These are phyloP conservation scores for Drosophila bunnanda DNA, from an alignment of 2,888 invertebrate genomes.

Conservation along the genomic window DNA sequence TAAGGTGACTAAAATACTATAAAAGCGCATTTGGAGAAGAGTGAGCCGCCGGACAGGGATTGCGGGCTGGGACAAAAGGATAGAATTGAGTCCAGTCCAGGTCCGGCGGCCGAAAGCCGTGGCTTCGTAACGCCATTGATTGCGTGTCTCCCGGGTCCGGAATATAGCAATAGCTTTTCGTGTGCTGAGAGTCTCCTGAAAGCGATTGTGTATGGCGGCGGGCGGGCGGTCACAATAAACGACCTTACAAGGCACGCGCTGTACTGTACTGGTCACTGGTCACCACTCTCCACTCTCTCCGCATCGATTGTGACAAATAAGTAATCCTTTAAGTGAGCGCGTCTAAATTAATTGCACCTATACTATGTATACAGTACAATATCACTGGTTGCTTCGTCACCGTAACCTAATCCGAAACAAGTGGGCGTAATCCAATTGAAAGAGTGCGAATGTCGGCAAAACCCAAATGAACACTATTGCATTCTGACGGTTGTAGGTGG, in stretches of 20 bases:
- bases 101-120: slow-evolving; percentile 46
- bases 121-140: slow-evolving; percentile 77
- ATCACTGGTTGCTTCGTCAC: slow-evolving; percentile 85
- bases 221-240: slow-evolving; percentile 68
- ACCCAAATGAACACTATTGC: slow-evolving; percentile 53
- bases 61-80: slow-evolving; percentile 29
- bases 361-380: slow-evolving; percentile 85
- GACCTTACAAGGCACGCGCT: slow-evolving; percentile 77
- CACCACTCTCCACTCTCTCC: slow-evolving; percentile 34
- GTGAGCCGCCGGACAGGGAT: slow-evolving; percentile 56
- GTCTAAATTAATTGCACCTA: slow-evolving; percentile 85
- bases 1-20: slow-evolving; percentile 79
- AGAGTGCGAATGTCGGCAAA: slow-evolving; percentile 57
- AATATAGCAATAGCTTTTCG: slow-evolving; percentile 34
- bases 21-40: slow-evolving; percentile 78
- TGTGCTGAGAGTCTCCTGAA: slow-evolving; percentile 77
- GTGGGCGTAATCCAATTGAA: slow-evolving; percentile 65
- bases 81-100: slow-evolving; percentile 60
- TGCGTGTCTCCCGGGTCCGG: slow-evolving; percentile 50
- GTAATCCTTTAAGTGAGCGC: slow-evolving; percentile 79
- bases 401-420: slow-evolving; percentile 82
- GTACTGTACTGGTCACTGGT: slow-evolving; percentile 35
- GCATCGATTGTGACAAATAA: slow-evolving; percentile 44
- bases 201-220: slow-evolving; percentile 57
- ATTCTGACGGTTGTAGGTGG: slow-evolving; percentile 23